phyloP scores from a whole-genome alignment of 2,113 vertebrate species.

The Apaloderma vittatum region DNA sequence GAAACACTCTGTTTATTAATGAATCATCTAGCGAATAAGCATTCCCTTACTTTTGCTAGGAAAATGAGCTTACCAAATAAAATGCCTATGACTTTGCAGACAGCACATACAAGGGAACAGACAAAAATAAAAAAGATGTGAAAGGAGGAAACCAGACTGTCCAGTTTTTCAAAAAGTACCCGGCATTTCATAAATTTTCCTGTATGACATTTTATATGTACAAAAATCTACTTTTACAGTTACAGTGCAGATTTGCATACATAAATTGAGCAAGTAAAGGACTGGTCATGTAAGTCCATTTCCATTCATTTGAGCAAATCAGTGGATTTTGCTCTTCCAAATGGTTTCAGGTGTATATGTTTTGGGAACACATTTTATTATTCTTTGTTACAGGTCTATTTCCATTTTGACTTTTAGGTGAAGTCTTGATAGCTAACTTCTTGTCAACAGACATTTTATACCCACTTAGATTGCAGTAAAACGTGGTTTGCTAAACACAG shows the following conservation, averaged over 20 bases:
- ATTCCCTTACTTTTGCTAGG: neutral
- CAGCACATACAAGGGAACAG: neutral
- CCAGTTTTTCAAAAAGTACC: neutral
- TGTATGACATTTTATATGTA: neutral
- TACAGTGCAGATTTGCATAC: neutral
- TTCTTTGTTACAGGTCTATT: neutral
- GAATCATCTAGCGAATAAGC: neutral
- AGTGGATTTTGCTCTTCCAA: neutral
- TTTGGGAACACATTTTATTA: neutral
- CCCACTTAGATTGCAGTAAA: neutral
- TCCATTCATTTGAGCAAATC: neutral
- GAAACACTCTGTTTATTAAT: neutral
- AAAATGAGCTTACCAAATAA: neutral
- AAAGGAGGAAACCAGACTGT: neutral
- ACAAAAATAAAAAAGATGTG: neutral
- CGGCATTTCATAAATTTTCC: neutral
- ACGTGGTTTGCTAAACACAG: neutral
- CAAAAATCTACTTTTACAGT: neutral
- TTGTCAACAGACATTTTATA: neutral
- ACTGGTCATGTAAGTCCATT: neutral
- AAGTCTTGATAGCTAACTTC: neutral
- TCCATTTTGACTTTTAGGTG: neutral
- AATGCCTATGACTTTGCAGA: neutral
- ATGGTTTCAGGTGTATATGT: neutral
- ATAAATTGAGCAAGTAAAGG: neutral